Evolutionary conservation across 2,113 vertebrate genomes (phyloP).

Genomic region (Festucalex cinctus): DNA sequence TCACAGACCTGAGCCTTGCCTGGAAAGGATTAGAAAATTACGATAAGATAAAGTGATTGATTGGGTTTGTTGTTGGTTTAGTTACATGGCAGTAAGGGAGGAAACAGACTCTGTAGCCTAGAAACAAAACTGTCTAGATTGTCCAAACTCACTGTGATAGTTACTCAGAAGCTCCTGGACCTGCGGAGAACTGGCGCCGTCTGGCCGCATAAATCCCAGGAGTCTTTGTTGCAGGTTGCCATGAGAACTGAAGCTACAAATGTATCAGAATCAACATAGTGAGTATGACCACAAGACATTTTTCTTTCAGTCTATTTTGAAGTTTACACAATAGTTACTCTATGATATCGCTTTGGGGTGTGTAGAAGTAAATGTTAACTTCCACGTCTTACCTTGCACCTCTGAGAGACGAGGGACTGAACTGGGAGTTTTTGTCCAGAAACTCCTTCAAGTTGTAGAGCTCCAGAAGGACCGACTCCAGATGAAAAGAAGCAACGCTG

Average conservation of each 20-base stretch:
- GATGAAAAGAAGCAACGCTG: slow-evolving; percentile 76
- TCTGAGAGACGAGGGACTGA: slow-evolving; percentile 83
- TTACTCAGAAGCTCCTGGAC: slow-evolving; percentile 95
- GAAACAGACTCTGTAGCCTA: no score
- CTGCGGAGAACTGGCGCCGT: slow-evolving; percentile 87
- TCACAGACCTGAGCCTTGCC: slow-evolving; percentile 91
- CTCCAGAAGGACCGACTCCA: slow-evolving; percentile 83
- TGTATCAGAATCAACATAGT: background rate
- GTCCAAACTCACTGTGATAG: slow-evolving; percentile 80
- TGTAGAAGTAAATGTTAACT: background rate
- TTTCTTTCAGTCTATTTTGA: background rate
- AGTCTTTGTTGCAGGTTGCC: slow-evolving; percentile 88
- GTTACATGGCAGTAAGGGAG: no score
- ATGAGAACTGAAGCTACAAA: slow-evolving; percentile 78
- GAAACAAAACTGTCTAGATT: background rate
- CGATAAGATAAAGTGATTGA: background rate
- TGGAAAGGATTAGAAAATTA: no score
- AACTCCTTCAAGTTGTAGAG: slow-evolving; percentile 88
- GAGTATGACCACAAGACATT: background rate
- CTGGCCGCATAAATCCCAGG: slow-evolving; percentile 86
- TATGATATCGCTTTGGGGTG: background rate
- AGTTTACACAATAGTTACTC: background rate
- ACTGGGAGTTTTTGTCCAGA: slow-evolving; percentile 93
- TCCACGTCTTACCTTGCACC: slow-evolving; percentile 77
- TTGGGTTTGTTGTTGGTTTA: no score